Conservation (phyloP, 1,140 invertebrate genomes). For the Drosophila bifasciata region DNA sequence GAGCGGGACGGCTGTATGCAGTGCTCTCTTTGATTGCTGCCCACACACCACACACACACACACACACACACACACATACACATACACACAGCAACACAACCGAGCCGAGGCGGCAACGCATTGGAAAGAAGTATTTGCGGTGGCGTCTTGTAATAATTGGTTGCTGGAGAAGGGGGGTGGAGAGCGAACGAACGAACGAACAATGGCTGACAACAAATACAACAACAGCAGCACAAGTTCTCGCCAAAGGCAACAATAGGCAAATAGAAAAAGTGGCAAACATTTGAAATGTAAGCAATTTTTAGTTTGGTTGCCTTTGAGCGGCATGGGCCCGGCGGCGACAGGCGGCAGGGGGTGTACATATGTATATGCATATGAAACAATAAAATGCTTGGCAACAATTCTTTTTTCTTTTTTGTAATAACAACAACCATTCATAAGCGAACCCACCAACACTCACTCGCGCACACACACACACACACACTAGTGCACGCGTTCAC, state of each 20-base stretch:
- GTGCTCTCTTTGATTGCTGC: constrained; percentile 3
- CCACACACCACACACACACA: constrained; percentile 20
- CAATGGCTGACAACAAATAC: constrained; percentile 72
- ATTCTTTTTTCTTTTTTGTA: constrained; percentile 45
- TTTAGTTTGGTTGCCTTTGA: constrained; percentile 10
- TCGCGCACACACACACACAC: constrained; percentile 25
- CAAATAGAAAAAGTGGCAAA: neutral
- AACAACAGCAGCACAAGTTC: constrained; percentile 20
- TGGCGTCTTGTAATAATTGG: constrained; percentile 77
- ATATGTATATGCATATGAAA: constrained; percentile 4
- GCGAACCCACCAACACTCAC: constrained; percentile 18
- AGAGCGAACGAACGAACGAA: constrained; percentile 28
- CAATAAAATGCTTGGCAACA: constrained; percentile 66
- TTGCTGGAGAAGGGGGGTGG: constrained; percentile 24
- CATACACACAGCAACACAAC: constrained; percentile 44
- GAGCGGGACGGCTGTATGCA: constrained; percentile 31
- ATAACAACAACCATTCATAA: constrained; percentile 63
- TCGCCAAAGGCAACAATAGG: constrained; percentile 23
- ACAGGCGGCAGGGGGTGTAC: neutral
- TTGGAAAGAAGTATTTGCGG: constrained; percentile 71
- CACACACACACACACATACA: constrained; percentile 13
- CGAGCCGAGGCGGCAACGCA: constrained; percentile 50
- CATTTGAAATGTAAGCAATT: constrained; percentile 29
- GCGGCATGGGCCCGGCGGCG: neutral
- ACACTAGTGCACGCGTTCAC: constrained; percentile 6